phyloP scores from a whole-genome alignment of 2,113 vertebrate species.

The Uropsilus gracilis region DNA sequence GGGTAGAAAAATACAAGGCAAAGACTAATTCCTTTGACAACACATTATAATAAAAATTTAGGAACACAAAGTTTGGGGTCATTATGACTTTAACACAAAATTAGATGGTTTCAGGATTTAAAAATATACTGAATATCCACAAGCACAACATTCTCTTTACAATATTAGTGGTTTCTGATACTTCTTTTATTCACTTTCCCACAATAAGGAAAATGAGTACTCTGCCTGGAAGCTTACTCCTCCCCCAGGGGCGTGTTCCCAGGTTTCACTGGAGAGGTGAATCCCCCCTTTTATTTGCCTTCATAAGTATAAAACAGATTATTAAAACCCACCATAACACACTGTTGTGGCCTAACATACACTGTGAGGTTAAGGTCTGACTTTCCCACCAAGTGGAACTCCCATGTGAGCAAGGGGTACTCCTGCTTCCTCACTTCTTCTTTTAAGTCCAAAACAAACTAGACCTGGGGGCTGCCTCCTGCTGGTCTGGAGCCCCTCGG shows the following conservation, averaged over 20 bases:
- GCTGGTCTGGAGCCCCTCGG: neutral
- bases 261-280: neutral
- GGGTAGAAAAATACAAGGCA: neutral
- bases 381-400: neutral
- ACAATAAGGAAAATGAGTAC: neutral
- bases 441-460: no score
- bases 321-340: neutral
- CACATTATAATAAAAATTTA: neutral
- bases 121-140: neutral
- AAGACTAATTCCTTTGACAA: neutral
- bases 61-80: neutral
- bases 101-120: neutral
- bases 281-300: neutral
- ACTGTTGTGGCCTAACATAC: neutral
- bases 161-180: neutral
- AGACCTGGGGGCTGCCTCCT: neutral
- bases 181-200: neutral
- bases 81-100: neutral
- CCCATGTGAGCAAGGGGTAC: rapidly evolving
- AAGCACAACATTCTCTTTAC: neutral
- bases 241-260: neutral
- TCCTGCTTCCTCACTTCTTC: neutral
- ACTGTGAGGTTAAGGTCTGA: neutral
- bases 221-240: neutral
- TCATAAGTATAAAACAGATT: neutral